These are phyloP conservation scores for Trachelus stipa DNA, from an alignment of 2,888 invertebrate genomes.

Conservation along the genomic window DNA sequence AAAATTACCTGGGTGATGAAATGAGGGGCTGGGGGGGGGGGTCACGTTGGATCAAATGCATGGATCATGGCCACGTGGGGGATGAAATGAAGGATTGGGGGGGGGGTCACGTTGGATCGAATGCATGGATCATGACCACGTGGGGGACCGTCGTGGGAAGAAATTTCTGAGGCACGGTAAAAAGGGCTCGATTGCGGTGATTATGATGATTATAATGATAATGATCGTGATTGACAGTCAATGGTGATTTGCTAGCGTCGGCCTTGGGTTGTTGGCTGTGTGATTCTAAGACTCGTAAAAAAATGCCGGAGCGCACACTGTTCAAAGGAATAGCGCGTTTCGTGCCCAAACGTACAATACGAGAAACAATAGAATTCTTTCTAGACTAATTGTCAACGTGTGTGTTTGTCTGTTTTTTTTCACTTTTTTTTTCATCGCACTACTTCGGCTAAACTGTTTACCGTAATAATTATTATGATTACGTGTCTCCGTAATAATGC, in stretches of 20 bases:
- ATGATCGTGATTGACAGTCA: not conserved
- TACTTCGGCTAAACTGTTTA: conserved; percentile 47
- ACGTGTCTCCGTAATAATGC: conserved; percentile 52
- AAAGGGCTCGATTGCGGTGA: not conserved
- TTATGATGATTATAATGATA: not conserved
- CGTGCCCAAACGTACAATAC: conserved; percentile 59
- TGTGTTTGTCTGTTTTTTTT: conserved; percentile 35
- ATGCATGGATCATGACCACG: not conserved
- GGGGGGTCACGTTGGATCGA: too few relatives aligned
- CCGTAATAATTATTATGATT: conserved; percentile 50
- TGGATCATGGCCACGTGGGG: not conserved
- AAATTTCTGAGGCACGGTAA: not conserved
- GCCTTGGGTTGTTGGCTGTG: conserved; percentile 31
- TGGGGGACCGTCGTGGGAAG: not conserved
- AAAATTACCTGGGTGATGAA: not conserved
- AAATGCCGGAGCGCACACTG: conserved; percentile 39
- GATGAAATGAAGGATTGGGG: too few relatives aligned
- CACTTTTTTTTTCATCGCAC: conserved; percentile 50
- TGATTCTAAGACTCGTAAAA: conserved; percentile 56
- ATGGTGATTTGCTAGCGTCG: not conserved
- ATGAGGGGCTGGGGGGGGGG: too few relatives aligned
- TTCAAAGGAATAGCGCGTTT: conserved; percentile 10
- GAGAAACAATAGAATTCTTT: conserved; percentile 43
- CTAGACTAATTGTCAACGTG: conserved; percentile 35
- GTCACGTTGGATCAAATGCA: not conserved